Percentiles rank a stretch among this genome's conserved stretches.
phyloP scores from a whole-genome alignment of 2,797 vertebrate genomes.

The Graptemys geographica region DNA sequence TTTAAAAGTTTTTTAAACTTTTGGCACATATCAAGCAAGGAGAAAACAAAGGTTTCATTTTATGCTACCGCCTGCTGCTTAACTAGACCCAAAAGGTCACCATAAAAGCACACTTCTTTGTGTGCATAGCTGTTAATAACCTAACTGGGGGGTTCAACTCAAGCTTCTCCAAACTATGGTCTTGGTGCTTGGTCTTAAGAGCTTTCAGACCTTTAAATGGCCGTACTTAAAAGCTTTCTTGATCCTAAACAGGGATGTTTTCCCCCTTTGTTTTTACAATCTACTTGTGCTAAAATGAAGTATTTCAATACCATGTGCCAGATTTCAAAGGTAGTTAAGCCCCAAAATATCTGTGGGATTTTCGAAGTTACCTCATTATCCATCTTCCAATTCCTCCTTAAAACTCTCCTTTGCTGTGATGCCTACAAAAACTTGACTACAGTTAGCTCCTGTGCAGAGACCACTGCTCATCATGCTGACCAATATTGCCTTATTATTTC shows the following conservation, averaged over 20 bases:
- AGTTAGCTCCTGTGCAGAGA: not conserved
- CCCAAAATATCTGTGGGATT: not conserved
- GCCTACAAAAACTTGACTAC: not conserved
- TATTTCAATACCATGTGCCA: not conserved
- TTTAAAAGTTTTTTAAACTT: conserved; percentile 55
- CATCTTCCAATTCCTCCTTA: not conserved
- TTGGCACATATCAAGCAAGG: conserved; percentile 27
- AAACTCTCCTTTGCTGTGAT: not conserved
- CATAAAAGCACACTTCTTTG: conserved; percentile 3
- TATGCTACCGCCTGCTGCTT: conserved; percentile 44
- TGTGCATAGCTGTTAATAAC: not conserved
- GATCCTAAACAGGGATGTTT: not conserved
- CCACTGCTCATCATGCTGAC: not conserved
- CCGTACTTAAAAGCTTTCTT: not conserved
- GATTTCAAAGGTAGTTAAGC: not conserved
- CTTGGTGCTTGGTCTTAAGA: not conserved
- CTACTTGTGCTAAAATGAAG: not conserved
- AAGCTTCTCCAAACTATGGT: not conserved
- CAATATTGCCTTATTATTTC: not conserved
- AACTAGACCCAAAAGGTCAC: conserved; percentile 33
- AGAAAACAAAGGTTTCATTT: conserved; percentile 38
- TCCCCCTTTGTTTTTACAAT: not conserved
- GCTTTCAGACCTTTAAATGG: not conserved
- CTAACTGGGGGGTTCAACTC: not conserved
- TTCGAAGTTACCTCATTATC: not conserved